Base-by-base conservation (phyloP, 2,797 vertebrate species). In the Hoplostethus mediterraneus region DNA sequence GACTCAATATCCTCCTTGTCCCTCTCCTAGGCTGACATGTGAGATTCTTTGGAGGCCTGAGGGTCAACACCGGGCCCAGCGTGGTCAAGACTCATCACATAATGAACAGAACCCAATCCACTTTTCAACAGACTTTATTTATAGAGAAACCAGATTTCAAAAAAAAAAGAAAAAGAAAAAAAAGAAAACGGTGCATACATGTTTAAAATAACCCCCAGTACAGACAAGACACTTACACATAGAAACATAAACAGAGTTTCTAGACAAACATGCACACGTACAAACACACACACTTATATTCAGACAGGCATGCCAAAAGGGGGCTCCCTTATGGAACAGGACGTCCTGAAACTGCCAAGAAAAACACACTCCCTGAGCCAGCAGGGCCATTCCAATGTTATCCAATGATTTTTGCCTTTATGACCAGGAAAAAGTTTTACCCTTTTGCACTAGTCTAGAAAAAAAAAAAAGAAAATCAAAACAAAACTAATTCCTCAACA, bases 311-410 rank as follows among this genome's bases (percentile, higher is more conserved):
- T 75, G 85, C 87, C 88, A 88, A 92, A 90, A 82, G 76, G 87
- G 90, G 89, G 81, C 87, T 91, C 91, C 88, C 89, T 92, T 87
- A 89, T 90, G 90, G 92, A 91, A 93, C 91, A 93, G 88, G 92
- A 93, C 88, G 90, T 93, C 83, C 84, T 90, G 86, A 89, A 92
- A 87, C 81, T 74, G 89, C 87, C 91, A 90, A 94, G 84, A 89
- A 94, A 93, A 93, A 91, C 85, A 85, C 68, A 91, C 79, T 90
- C 80, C 84, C 62, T 21, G 73, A 85, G 83, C 86, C 86, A 89
- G 84, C 44, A 67, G 67, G 88, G 83, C 86, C 87, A 90, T 86
- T 90, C 90, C 85, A 84, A 63, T 83, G 81, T 90, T 91, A 90
- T 90, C 86, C 89, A 82, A 60, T 81, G 78, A 89, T 89, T 91